phyloP scores from a whole-genome alignment of 2,113 vertebrate genomes.

The Cyprinus carpio region DNA sequence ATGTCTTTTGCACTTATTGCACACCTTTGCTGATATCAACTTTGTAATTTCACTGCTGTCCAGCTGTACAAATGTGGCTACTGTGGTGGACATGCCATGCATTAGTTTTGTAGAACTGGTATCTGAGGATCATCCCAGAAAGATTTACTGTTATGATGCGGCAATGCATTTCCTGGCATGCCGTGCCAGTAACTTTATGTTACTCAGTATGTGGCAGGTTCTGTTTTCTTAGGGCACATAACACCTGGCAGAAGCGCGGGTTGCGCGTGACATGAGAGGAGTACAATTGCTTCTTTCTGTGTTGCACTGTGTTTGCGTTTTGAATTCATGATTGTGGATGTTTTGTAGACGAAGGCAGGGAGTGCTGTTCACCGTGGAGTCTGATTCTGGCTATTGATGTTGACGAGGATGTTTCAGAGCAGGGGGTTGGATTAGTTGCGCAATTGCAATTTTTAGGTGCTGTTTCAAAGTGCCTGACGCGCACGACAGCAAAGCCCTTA shows the following conservation, averaged over 20 bases:
- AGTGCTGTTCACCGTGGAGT: too few species aligned
- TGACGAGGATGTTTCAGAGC: too few species aligned
- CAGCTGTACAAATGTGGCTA: background rate
- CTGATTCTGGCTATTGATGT: too few species aligned
- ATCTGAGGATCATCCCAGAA: background rate
- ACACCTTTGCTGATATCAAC: background rate
- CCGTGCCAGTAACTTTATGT: constrained; percentile 6
- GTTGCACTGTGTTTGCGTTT: too few species aligned
- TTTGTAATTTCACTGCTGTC: constrained; percentile 2
- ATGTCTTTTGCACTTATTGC: background rate
- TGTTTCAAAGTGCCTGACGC: too few species aligned
- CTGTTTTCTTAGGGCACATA: constrained; percentile 8
- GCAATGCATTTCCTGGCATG: constrained; percentile 12
- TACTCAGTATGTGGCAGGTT: background rate
- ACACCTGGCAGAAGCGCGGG: background rate
- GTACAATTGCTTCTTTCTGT: background rate
- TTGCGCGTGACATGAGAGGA: background rate
- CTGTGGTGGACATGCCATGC: background rate
- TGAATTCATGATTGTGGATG: too few species aligned
- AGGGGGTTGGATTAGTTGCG: too few species aligned
- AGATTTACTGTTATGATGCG: constrained; percentile 27
- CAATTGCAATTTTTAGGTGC: too few species aligned
- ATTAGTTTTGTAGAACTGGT: background rate
- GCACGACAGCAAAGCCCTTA: too few species aligned
- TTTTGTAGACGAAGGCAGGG: too few species aligned